Evolutionary conservation across 2,113 vertebrate species (phyloP), one percentile per base, ranked within the genome.

Genomic region (Chaetura pelagica): DNA sequence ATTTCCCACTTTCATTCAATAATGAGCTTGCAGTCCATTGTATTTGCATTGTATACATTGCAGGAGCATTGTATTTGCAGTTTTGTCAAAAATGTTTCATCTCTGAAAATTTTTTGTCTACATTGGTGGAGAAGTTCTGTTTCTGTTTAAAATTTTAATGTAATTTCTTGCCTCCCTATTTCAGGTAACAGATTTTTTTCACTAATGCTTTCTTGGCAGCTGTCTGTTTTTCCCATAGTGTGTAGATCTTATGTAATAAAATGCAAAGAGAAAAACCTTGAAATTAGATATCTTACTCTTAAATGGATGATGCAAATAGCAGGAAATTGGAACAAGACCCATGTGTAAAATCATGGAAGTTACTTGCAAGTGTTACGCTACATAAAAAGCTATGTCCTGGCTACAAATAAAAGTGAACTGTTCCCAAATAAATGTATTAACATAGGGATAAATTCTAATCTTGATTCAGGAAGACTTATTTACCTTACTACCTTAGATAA

Each of bases 21-120:
- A 97, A 77, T 46, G 90, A 83, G 40, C 88, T 96, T 95, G 74
- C 71, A 90, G 83, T 48, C 87, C 87, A 55, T 84, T 95, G 44
- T 96, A 93, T 96, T 97, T 97, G 89, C 85, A 94, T 72, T 38
- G 38, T 38, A 7, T 38, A 38, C 38, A 38, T 38, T 38, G 38
- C 87, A 95, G 93, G 96, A 96, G 59, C 87, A 55, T 84, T 95
- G 44, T 96, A 93, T 96, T 97, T 97, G 89, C 85, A 96, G 55
- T 95, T 96, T 97, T 97, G 69, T 96, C 92, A 92, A 96, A 98
- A 89, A 81, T 94, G 67, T 97, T 97, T 97, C 97, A 87, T 96
- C 81, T 94, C 73, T 95, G 86, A 95, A 95, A 97, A 90, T 97
- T 97, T 97, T 96, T 96, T 96, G 95, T 97, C 92, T 97, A 46